Conservation (phyloP, 2,888 invertebrate genomes). For the Linnaemya vulpina region DNA sequence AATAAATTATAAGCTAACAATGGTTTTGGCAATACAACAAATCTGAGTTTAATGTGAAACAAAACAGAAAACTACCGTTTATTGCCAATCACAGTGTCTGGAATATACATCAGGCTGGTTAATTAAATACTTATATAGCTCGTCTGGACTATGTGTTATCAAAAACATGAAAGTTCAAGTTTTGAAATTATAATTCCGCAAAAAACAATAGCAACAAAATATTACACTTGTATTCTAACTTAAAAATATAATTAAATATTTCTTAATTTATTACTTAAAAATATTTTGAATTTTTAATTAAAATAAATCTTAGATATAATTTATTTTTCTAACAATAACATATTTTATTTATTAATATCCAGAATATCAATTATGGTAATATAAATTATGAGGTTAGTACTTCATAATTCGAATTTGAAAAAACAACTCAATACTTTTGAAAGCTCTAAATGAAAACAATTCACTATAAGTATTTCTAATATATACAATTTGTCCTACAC, state of each 20-base stretch:
- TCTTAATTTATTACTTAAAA: conserved; percentile 33
- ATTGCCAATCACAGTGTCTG: too few relatives aligned
- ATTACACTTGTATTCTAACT: background rate
- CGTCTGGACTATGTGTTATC: too few relatives aligned
- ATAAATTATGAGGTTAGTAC: conserved; percentile 49
- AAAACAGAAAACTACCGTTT: too few relatives aligned
- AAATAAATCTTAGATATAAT: conserved; percentile 20
- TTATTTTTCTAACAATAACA: conserved; percentile 52
- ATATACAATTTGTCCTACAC: conserved; percentile 61
- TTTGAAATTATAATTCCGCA: too few relatives aligned
- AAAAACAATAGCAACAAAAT: background rate
- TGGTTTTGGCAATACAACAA: too few relatives aligned
- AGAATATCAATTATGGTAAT: conserved; percentile 67
- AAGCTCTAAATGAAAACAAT: conserved; percentile 25
- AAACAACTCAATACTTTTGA: conserved; percentile 39
- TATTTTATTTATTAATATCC: conserved; percentile 40
- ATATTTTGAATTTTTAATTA: conserved; percentile 23
- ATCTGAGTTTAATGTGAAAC: too few relatives aligned
- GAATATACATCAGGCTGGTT: too few relatives aligned
- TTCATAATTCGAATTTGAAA: conserved; percentile 52
- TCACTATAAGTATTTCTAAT: conserved; percentile 1
- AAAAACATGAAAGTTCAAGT: too few relatives aligned
- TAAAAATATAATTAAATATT: background rate
- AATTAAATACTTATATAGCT: too few relatives aligned
- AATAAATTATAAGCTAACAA: too few relatives aligned